Evolutionary conservation across 2,888 invertebrate species (phyloP).

Genomic region (Aleiodes leptofemur): DNA sequence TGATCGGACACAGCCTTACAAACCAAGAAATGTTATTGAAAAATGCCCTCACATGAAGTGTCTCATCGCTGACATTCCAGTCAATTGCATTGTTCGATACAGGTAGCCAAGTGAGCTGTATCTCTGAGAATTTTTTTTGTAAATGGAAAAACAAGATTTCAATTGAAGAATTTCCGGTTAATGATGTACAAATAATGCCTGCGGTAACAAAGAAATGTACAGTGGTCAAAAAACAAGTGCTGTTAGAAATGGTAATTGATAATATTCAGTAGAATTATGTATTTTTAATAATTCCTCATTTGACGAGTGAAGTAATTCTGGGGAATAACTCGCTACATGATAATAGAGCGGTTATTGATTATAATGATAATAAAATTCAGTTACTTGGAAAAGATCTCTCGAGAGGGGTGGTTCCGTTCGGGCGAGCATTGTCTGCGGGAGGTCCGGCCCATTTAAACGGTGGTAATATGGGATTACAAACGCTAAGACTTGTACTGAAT

Average conservation of each 20-base stretch:
- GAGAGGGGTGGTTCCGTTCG: constrained; percentile 16
- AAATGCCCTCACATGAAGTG: constrained; percentile 43
- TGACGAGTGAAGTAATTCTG: constrained; percentile 44
- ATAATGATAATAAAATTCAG: background rate
- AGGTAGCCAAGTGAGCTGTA: constrained; percentile 53
- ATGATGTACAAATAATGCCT: constrained; percentile 30
- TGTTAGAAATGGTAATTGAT: constrained; percentile 41
- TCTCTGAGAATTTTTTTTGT: constrained; percentile 49
- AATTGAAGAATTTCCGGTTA: constrained; percentile 38
- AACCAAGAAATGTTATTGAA: constrained; percentile 12
- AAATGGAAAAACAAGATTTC: constrained; percentile 20
- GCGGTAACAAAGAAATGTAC: constrained; percentile 45
- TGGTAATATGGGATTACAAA: background rate
- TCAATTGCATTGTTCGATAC: constrained; percentile 49
- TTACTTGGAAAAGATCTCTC: background rate
- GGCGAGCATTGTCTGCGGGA: constrained; percentile 1
- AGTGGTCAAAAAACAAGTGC: constrained; percentile 45
- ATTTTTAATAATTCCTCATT: constrained; percentile 43
- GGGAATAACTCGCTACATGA: constrained; percentile 44
- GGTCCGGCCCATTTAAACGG: background rate
- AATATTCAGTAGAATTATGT: background rate
- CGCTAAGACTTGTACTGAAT: background rate
- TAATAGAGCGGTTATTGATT: constrained; percentile 35
- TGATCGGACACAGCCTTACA: constrained; percentile 1
- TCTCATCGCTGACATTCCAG: constrained; percentile 24